phyloP scores from a whole-genome alignment of 2,888 invertebrate genomes.

The Campoplex capitator region DNA sequence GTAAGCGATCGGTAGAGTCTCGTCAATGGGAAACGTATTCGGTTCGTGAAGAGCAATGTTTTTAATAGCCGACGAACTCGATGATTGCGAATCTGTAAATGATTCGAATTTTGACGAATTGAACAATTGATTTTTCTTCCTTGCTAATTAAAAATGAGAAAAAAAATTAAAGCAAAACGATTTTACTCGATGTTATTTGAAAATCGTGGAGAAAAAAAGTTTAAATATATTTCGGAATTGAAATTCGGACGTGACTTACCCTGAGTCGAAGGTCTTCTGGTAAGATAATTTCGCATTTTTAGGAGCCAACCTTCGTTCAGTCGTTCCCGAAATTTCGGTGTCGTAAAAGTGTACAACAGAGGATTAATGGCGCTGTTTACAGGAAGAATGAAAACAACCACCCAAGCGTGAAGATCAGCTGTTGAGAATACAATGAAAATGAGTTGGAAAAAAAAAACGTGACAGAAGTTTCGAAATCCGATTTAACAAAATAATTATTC shows the following conservation, averaged over 20 bases:
- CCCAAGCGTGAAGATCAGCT: conserved; percentile 89
- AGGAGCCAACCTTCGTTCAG: conserved; percentile 81
- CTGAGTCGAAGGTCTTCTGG: conserved; percentile 72
- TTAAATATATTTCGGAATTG: conserved; percentile 1
- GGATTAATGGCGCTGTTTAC: conserved; percentile 89
- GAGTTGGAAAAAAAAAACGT: conserved; percentile 32
- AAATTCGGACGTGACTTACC: conserved; percentile 60
- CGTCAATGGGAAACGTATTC: conserved; percentile 52
- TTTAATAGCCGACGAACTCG: conserved; percentile 65
- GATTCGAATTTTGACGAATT: no score
- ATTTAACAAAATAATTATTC: conserved; percentile 14
- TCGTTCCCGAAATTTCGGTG: conserved; percentile 87
- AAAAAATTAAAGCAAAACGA: background rate
- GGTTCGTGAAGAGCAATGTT: conserved; percentile 66
- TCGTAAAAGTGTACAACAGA: conserved; percentile 89
- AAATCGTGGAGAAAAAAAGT: background rate
- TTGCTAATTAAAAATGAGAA: background rate
- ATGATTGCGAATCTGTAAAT: conserved; percentile 72
- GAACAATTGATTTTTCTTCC: background rate
- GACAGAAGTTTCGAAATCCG: conserved; percentile 9
- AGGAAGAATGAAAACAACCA: conserved; percentile 89
- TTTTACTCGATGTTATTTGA: background rate
- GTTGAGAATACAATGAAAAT: background rate
- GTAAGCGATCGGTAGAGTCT: conserved; percentile 39
- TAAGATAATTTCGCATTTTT: conserved; percentile 73